phyloP scores from a whole-genome alignment of 2,888 invertebrate species.

The Tipula helvola region DNA sequence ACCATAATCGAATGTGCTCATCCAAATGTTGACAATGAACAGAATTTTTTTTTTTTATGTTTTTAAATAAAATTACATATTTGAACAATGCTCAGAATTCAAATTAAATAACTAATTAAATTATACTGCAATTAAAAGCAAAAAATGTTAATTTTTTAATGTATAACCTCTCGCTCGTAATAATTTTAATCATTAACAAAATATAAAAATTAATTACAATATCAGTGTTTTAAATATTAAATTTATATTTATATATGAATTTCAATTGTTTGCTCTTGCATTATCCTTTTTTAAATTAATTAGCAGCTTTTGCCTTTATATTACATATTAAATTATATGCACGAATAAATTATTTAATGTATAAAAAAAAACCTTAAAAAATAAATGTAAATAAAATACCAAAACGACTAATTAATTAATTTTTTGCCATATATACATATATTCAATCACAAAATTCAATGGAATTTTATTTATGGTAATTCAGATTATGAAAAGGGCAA shows the following conservation, averaged over 20 bases:
- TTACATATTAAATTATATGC: neutral
- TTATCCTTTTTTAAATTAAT: neutral
- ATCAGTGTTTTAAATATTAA: neutral
- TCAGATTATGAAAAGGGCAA: neutral
- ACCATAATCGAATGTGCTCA: neutral
- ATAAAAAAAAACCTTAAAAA: neutral
- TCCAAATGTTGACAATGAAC: neutral
- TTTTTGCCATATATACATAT: neutral
- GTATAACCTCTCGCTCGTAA: neutral
- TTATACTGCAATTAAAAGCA: neutral
- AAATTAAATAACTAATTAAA: neutral
- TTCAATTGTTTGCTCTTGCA: no score
- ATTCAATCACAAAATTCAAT: neutral
- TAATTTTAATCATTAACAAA: neutral
- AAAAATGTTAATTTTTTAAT: neutral
- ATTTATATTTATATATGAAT: neutral
- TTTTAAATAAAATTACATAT: neutral
- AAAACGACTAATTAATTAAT: neutral
- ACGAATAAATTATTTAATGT: neutral
- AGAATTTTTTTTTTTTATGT: neutral
- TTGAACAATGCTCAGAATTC: neutral
- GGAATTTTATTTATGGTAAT: neutral
- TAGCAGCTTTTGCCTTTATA: neutral
- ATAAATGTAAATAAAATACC: neutral
- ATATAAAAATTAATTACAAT: neutral